Conservation (phyloP, 2,888 invertebrate genomes). For the Yponomeuta sedellus region DNA sequence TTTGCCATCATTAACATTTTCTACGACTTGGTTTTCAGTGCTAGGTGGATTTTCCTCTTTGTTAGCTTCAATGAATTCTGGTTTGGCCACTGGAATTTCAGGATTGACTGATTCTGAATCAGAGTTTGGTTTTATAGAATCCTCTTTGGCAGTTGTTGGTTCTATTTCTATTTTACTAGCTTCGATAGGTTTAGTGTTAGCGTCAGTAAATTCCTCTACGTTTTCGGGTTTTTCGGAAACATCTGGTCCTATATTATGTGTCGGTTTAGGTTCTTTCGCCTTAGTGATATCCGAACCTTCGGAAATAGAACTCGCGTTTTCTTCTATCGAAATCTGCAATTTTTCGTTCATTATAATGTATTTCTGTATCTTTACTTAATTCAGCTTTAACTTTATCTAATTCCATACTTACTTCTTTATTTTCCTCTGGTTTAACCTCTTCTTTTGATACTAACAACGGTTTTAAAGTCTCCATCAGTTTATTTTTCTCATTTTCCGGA, state of each 20-base stretch:
- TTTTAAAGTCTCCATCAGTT: conserved; percentile 13
- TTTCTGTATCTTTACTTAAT: neutral
- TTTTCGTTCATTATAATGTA: neutral
- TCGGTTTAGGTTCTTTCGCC: neutral
- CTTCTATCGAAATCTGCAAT: conserved; percentile 2
- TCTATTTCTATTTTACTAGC: neutral
- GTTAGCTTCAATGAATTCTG: neutral
- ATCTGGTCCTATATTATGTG: neutral
- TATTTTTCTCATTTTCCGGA: conserved; percentile 26
- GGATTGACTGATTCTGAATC: neutral
- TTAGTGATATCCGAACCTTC: conserved; percentile 2
- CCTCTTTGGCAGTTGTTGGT: neutral
- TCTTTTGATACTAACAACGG: conserved; percentile 5
- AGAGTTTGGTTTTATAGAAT: neutral
- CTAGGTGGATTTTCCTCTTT: neutral
- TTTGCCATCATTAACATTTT: neutral
- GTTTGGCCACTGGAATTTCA: neutral
- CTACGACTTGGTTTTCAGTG: neutral
- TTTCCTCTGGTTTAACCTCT: neutral
- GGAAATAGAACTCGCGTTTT: neutral
- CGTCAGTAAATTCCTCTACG: neutral
- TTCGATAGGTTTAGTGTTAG: neutral
- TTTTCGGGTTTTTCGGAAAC: neutral
- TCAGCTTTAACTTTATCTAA: neutral
- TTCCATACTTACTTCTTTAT: neutral